Base-by-base conservation (phyloP, 2,888 invertebrate species). In the Drosophila stalkeri region DNA sequence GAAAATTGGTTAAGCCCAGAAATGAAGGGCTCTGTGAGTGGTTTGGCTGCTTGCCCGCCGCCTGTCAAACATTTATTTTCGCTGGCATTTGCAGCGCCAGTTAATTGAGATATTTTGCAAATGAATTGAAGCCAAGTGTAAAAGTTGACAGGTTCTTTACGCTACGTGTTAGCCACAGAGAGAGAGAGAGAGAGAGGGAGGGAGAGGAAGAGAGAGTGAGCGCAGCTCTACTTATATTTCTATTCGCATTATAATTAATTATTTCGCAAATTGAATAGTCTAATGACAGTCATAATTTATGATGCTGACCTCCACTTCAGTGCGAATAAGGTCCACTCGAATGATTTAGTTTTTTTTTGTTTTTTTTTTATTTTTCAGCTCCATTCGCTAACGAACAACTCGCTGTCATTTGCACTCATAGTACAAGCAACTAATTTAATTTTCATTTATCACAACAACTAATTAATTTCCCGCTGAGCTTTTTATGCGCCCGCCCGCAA, bases 381-480 rank as follows among this genome's bases (percentile, higher is more conserved):
- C 46, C 73, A 55, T 43, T 49, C 43, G 41, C 52, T 44, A 18
- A 7, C 60, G 37, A 43, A 43, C 54, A 20, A 44, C 27, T 44
- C 31, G 56, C 73, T 72, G 78, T 78, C 82, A 81, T 49, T 61
- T 60, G 68, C 57, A 72, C 64, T 80, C 69, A 70, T 75, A 80
- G 81, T 81, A 70, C 69, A 68, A 86, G 81, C 81, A 74, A 90
- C 89, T 88, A 90, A 85, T 90, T 90, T 83, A 88, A 82, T 90
- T 88, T 90, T 88, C 86, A 85, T 85, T 88, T 75, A 82, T 80
- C 90, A 90, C 64, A 80, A 69, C 90, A 77, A 85, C 90, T 85
- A 85, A 85, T 85, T 85, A 85, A 85, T 86, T 88, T 75, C 85
- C 85, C 90, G 90, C 85, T 85, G 85, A 52, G 77, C 72, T 60